A percentile compares a stretch with the other conserved stretches of the same genome.
phyloP scores from a whole-genome alignment of 2,888 invertebrate species.

The Fabriciana adippe region DNA sequence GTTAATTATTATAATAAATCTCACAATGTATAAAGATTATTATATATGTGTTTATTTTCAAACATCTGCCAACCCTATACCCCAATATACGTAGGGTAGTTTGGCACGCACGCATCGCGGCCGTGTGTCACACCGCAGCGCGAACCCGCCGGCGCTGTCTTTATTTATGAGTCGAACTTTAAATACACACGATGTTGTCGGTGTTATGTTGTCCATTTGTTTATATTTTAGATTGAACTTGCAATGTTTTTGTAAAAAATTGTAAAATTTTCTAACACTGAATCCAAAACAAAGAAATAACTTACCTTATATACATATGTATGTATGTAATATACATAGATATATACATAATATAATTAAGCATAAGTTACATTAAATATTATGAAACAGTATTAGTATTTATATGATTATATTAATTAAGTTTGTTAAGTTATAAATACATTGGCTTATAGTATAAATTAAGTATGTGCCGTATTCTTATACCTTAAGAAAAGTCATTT shows the following conservation, averaged over 20 bases:
- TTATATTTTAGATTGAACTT: conserved; percentile 4
- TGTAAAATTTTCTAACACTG: neutral
- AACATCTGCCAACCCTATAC: conserved; percentile 7
- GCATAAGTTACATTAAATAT: no score
- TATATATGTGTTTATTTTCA: no score
- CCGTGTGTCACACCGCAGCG: conserved; percentile 36
- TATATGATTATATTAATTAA: no score
- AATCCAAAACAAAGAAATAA: neutral
- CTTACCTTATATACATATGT: no score
- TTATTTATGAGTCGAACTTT: conserved; percentile 42
- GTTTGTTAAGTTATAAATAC: no score
- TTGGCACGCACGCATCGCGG: conserved; percentile 42
- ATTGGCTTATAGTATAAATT: no score
- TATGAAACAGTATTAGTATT: no score
- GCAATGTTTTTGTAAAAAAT: neutral
- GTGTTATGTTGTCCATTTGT: conserved; percentile 25
- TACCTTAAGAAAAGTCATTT: no score
- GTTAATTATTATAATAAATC: neutral
- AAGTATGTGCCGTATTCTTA: no score
- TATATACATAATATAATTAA: no score
- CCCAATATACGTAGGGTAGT: conserved; percentile 23
- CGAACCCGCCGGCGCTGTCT: conserved; percentile 37
- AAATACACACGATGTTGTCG: conserved; percentile 39
- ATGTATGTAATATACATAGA: no score
- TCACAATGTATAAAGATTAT: neutral